phyloP scores from a whole-genome alignment of 2,113 vertebrate species.

The Chloebia gouldiae region DNA sequence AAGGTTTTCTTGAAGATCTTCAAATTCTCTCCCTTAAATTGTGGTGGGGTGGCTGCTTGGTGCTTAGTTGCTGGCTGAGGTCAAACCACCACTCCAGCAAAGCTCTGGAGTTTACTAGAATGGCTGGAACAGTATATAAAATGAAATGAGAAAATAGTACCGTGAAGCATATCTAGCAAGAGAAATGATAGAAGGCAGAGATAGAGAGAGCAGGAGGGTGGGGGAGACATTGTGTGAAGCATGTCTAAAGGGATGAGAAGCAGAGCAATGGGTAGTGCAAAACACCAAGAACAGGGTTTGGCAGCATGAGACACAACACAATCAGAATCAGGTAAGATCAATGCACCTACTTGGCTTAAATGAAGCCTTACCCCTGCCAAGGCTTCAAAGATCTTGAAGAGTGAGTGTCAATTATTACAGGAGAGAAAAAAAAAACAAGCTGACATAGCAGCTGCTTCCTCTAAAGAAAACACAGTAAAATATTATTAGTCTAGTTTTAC shows the following conservation, averaged over 20 bases:
- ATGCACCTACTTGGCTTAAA: not conserved
- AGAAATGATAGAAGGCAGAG: not conserved
- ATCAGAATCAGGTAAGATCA: not conserved
- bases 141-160: not conserved
- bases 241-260: not conserved
- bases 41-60: not conserved
- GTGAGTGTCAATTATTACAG: not conserved
- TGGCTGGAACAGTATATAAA: not conserved
- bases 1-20: not conserved
- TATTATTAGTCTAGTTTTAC: not conserved
- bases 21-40: not conserved
- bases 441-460: not conserved
- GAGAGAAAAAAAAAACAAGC: not conserved
- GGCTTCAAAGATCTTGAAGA: not conserved
- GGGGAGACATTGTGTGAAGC: not conserved
- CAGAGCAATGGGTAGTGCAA: not conserved
- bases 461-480: not conserved
- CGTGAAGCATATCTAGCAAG: not conserved
- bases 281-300: not conserved
- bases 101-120: not conserved
- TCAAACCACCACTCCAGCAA: not conserved
- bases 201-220: fast-evolving
- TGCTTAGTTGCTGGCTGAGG: not conserved
- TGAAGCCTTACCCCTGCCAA: not conserved
- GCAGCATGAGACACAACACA: not conserved